These are phyloP conservation scores for Sminthurides bifidus DNA, from an alignment of 1,140 invertebrate genomes.

Conservation along the genomic window DNA sequence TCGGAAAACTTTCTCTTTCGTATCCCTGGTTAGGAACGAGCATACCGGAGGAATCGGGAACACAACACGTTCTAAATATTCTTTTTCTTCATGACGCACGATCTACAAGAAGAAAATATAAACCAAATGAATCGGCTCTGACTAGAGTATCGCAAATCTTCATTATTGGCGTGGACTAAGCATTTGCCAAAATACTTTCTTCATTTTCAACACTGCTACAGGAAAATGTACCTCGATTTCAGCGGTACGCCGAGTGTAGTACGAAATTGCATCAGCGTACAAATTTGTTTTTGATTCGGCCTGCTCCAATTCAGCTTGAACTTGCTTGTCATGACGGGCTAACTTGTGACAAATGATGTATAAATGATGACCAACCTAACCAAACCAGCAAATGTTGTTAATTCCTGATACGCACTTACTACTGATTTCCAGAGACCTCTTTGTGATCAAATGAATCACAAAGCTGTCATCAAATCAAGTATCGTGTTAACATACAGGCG, in stretches of 20 bases:
- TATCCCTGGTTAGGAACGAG: slow-evolving; percentile 90
- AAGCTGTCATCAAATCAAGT: not conserved
- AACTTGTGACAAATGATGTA: slow-evolving; percentile 98
- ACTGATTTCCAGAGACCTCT: not conserved
- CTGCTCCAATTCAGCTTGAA: slow-evolving; percentile 28
- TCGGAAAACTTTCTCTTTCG: slow-evolving; percentile 78
- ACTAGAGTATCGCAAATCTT: too few species aligned
- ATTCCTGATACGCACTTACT: not conserved
- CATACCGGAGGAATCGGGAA: slow-evolving; percentile 99
- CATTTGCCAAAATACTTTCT: not conserved
- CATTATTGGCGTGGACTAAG: too few species aligned
- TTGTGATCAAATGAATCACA: not conserved
- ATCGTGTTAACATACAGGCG: not conserved
- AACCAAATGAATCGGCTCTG: not conserved
- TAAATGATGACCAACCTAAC: slow-evolving; percentile 91
- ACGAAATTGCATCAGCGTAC: slow-evolving; percentile 28
- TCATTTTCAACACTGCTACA: not conserved
- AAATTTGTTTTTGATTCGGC: slow-evolving; percentile 26
- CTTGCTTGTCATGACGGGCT: slow-evolving; percentile 82
- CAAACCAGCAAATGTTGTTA: not conserved
- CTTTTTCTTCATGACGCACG: slow-evolving; percentile 61
- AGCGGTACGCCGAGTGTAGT: slow-evolving; percentile 86
- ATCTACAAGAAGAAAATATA: slow-evolving; percentile 51
- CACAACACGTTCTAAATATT: slow-evolving; percentile 84
- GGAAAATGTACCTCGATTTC: slow-evolving; percentile 80